These are phyloP conservation scores for Alectura lathami DNA, from an alignment of 2,113 vertebrate genomes.

Conservation along the genomic window DNA sequence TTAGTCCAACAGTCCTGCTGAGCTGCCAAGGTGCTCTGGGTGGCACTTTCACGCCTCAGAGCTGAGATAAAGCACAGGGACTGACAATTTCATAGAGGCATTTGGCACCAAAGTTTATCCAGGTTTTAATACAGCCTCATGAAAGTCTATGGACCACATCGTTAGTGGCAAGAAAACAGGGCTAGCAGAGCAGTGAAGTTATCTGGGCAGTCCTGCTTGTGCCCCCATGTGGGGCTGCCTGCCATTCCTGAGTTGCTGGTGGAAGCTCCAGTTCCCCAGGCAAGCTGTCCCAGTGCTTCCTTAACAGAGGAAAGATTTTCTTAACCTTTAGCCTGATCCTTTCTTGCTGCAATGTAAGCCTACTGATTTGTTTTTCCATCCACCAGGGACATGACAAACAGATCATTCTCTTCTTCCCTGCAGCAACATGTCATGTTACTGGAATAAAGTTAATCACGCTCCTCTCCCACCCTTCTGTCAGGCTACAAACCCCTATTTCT, in stretches of 20 bases:
- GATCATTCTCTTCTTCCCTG: neutral
- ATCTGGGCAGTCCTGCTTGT: neutral
- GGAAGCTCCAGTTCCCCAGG: neutral
- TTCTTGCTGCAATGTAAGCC: neutral
- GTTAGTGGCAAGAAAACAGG: rapidly evolving
- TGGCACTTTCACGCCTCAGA: neutral
- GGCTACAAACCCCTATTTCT: neutral
- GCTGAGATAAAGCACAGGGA: neutral
- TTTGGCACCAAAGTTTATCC: neutral
- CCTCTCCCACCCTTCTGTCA: neutral
- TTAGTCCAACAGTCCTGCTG: slow-evolving; percentile 25
- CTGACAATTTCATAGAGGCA: neutral
- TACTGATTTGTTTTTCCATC: neutral
- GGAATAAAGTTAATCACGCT: neutral
- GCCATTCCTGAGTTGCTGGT: neutral
- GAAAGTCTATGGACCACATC: neutral
- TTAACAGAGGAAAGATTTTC: neutral
- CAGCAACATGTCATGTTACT: neutral
- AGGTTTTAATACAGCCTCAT: neutral
- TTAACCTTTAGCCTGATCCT: neutral
- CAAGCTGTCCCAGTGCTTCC: neutral
- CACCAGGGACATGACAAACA: neutral
- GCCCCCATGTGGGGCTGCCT: neutral
- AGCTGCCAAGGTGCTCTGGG: neutral
- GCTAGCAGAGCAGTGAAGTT: neutral